Conservation (phyloP, 2,113 vertebrate genomes). For the Halichoeres trimaculatus region DNA sequence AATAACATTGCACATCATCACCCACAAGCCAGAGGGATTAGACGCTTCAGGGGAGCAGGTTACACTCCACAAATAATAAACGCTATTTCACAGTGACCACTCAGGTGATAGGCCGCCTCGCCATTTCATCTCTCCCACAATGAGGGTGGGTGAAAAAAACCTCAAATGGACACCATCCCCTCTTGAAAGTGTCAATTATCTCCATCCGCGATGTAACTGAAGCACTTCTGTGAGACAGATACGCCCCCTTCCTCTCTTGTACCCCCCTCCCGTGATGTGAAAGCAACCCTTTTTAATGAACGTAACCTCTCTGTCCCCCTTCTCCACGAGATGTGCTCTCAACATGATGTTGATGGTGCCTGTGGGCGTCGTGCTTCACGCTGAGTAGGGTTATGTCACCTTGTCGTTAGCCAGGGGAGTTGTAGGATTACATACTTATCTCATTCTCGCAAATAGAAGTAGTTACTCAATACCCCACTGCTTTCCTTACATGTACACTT, state of each 20-base stretch:
- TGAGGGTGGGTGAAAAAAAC: slow-evolving; percentile 1
- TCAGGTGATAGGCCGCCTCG: slow-evolving; percentile 46
- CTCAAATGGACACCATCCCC: slow-evolving; percentile 17
- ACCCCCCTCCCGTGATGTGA: background rate
- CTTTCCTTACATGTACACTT: slow-evolving; percentile 23
- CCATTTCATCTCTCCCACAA: slow-evolving; percentile 53
- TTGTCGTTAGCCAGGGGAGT: slow-evolving; percentile 39
- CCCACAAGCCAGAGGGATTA: slow-evolving; percentile 67
- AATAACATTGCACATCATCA: slow-evolving; percentile 78
- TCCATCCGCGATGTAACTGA: slow-evolving; percentile 18
- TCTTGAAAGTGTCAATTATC: slow-evolving; percentile 39
- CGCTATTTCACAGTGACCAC: slow-evolving; percentile 58
- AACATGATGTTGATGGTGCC: slow-evolving; percentile 41
- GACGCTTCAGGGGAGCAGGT: slow-evolving; percentile 41
- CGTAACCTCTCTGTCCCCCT: slow-evolving; percentile 19
- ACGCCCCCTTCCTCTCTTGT: background rate
- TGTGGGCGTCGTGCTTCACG: slow-evolving; percentile 66
- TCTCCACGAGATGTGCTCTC: slow-evolving; percentile 43
- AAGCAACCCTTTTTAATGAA: slow-evolving; percentile 31
- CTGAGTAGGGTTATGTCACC: slow-evolving; percentile 71
- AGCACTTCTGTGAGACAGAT: background rate
- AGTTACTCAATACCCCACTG: background rate
- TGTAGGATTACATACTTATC: slow-evolving; percentile 42
- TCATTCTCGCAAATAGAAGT: slow-evolving; percentile 26
- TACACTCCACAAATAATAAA: slow-evolving; percentile 67